A percentile compares a stretch with the other conserved stretches of the same genome.
phyloP scores from a whole-genome alignment of 2,888 invertebrate species.

The Leptopilina drosophilae region DNA sequence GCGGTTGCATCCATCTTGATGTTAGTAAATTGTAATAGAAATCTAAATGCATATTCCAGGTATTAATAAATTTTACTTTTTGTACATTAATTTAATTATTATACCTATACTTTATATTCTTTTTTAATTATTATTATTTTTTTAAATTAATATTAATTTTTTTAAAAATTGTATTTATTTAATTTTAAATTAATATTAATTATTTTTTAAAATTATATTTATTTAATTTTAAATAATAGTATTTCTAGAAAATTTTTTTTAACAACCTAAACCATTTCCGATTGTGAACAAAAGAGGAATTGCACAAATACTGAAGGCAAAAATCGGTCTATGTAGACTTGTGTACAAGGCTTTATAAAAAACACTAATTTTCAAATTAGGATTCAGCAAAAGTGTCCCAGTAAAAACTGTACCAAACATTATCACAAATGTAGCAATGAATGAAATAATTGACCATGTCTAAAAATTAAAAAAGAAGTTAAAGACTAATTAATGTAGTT shows the following conservation, averaged over 20 bases:
- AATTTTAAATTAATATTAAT: not conserved
- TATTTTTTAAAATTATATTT: not conserved
- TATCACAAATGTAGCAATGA: too few species aligned
- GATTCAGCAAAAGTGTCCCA: not conserved
- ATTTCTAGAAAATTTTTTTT: not conserved
- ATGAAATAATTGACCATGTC: too few species aligned
- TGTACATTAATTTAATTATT: not conserved
- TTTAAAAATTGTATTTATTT: too few species aligned
- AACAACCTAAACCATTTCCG: not conserved
- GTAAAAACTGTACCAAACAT: not conserved
- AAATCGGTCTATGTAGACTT: not conserved
- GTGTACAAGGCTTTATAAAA: not conserved
- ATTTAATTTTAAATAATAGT: too few species aligned
- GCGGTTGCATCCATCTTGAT: conserved; percentile 65
- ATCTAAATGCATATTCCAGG: conserved; percentile 52
- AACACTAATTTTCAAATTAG: not conserved
- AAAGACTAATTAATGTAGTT: too few species aligned
- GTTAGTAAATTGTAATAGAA: conserved; percentile 63
- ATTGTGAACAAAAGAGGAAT: not conserved
- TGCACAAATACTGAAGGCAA: not conserved
- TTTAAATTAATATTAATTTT: too few species aligned
- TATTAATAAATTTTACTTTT: not conserved
- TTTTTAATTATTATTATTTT: too few species aligned
- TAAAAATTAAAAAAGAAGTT: too few species aligned
- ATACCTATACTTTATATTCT: too few species aligned